phyloP scores from a whole-genome alignment of 2,797 vertebrate species.

The Poecilia gillii region DNA sequence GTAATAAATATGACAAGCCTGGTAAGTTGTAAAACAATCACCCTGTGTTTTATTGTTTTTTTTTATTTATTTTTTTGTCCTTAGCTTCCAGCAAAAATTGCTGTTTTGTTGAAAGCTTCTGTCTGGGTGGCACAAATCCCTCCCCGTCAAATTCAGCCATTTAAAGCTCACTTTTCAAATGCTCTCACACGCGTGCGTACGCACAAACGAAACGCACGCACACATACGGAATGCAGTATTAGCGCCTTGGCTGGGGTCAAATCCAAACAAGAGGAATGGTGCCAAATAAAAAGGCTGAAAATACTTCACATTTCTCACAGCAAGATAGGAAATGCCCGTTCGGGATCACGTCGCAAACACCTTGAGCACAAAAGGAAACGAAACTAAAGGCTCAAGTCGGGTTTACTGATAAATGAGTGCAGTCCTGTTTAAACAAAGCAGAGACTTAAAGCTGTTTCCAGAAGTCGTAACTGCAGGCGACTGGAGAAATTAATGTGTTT shows the following conservation, averaged over 20 bases:
- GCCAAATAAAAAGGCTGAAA: conserved; percentile 42
- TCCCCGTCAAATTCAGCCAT: conserved; percentile 21
- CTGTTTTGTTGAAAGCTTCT: conserved; percentile 47
- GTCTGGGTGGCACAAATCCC: conserved; percentile 52
- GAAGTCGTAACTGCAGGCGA: conserved; percentile 5
- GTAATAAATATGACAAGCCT: conserved; percentile 17
- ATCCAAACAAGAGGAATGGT: conserved; percentile 46
- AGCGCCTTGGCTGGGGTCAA: conserved; percentile 30
- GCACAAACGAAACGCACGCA: neutral
- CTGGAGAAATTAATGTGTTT: conserved; percentile 12
- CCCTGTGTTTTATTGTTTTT: neutral
- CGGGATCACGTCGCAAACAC: neutral
- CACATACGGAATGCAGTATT: conserved; percentile 46
- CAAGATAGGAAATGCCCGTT: neutral
- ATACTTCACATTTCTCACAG: conserved; percentile 38
- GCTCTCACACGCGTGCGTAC: conserved; percentile 12
- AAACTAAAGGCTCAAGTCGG: neutral
- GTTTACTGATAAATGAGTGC: neutral
- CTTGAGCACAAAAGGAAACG: neutral
- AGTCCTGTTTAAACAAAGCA: neutral
- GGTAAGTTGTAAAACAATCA: conserved; percentile 8
- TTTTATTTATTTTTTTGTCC: neutral
- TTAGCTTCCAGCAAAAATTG: conserved; percentile 29
- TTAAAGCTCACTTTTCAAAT: conserved; percentile 39
- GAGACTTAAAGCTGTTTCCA: neutral